Evolutionary conservation across 1,140 invertebrate genomes (phyloP).

Genomic region (Drosophila oshimai): DNA sequence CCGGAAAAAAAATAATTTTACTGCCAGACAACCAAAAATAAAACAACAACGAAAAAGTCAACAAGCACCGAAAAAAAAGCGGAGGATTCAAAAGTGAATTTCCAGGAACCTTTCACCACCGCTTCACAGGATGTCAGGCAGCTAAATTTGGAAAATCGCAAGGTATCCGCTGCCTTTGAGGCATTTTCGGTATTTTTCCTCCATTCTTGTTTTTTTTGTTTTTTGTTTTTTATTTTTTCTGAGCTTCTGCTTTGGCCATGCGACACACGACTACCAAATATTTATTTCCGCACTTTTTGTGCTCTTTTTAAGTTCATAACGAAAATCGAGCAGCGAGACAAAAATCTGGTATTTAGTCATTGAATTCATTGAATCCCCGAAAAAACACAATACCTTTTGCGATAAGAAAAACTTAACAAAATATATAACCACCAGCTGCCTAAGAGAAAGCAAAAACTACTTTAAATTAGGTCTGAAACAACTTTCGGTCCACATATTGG

Average conservation of each 20-base stretch:
- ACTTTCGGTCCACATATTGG: too few relatives aligned
- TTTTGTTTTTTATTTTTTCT: background rate
- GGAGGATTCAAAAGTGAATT: constrained; percentile 36
- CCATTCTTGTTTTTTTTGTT: background rate
- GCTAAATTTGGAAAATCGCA: constrained; percentile 1
- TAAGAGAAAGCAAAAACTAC: too few relatives aligned
- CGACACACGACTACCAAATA: constrained; percentile 14
- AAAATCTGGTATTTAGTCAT: background rate
- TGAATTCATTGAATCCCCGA: too few relatives aligned
- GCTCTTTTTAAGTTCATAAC: constrained; percentile 3
- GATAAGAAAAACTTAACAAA: too few relatives aligned
- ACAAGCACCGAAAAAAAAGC: background rate
- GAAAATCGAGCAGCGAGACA: background rate
- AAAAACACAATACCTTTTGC: too few relatives aligned
- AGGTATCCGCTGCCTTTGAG: constrained; percentile 3
- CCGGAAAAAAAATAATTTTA: background rate
- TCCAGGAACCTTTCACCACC: constrained; percentile 16
- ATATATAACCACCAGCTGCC: too few relatives aligned
- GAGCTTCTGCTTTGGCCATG: background rate
- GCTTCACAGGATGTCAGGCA: constrained; percentile 13
- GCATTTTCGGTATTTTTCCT: background rate
- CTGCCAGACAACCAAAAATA: constrained; percentile 1
- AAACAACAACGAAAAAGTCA: constrained; percentile 31
- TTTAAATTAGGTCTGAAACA: too few relatives aligned
- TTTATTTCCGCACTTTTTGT: constrained; percentile 22